These are phyloP conservation scores for Procapra przewalskii DNA, from an alignment of 2,113 vertebrate species.

Conservation along the genomic window DNA sequence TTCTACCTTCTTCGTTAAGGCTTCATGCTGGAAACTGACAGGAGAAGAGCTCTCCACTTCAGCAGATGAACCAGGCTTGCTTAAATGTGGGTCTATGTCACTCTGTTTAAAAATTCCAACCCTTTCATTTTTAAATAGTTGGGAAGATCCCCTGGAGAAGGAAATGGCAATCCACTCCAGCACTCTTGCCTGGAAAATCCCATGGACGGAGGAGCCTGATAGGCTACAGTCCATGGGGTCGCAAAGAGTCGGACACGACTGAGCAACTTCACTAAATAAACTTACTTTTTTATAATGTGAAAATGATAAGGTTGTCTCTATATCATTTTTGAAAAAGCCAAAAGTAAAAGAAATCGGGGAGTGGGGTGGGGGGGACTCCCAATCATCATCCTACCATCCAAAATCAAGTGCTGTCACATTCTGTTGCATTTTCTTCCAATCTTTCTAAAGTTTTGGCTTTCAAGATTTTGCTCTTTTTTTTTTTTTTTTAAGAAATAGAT, in stretches of 20 bases:
- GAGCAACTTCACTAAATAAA: not conserved
- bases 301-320: not conserved
- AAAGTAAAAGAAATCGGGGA: not conserved
- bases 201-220: no score
- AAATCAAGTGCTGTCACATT: conserved; percentile 25
- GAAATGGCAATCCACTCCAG: no score
- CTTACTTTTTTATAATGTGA: not conserved
- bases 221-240: no score
- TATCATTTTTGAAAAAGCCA: not conserved
- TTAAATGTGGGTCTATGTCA: not conserved
- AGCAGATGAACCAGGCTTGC: not conserved
- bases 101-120: conserved; percentile 31
- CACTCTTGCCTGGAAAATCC: no score
- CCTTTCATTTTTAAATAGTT: not conserved
- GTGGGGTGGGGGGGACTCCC: fast-evolving
- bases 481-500: not conserved
- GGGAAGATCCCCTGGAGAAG: no score
- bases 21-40: not conserved
- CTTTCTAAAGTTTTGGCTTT: conserved; percentile 41
- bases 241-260: no score
- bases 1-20: not conserved
- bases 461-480: not conserved
- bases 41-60: not conserved
- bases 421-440: conserved; percentile 18
- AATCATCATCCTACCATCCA: not conserved